Percentiles rank a stretch among this genome's conserved stretches.
These are phyloP conservation scores for Rhadina sibilatrix DNA, from an alignment of 2,113 vertebrate genomes.

Conservation along the genomic window DNA sequence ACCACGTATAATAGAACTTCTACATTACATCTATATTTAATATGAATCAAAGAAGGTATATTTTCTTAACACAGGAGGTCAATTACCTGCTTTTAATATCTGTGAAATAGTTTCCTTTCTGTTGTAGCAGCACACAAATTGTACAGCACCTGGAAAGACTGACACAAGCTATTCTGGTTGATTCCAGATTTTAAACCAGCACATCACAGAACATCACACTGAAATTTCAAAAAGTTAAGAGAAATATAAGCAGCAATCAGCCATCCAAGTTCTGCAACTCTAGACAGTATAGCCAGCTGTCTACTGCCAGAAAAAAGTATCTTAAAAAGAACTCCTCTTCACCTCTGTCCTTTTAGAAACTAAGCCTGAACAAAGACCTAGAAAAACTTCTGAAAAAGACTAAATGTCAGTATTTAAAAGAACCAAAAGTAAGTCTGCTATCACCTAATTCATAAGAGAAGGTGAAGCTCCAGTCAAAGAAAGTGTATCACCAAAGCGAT, in stretches of 20 bases:
- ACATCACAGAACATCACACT: accelerated
- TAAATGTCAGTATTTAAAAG: background rate
- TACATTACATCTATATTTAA: background rate
- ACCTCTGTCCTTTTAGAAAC: background rate
- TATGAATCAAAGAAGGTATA: background rate
- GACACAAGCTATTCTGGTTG: background rate
- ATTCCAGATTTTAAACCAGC: background rate
- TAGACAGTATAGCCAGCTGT: background rate
- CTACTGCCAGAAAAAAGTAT: background rate
- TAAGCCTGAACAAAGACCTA: background rate
- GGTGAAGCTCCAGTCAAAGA: background rate
- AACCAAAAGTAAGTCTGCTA: background rate
- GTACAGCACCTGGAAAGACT: background rate
- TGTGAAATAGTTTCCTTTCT: background rate
- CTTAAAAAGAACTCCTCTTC: background rate
- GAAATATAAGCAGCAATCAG: background rate
- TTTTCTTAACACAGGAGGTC: background rate
- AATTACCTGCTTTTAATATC: background rate
- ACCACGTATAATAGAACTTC: background rate
- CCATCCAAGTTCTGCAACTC: background rate
- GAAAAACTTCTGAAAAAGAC: background rate
- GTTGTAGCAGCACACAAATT: background rate
- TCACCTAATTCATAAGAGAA: background rate
- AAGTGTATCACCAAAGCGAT: background rate
- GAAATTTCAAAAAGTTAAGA: background rate